phyloP scores from a whole-genome alignment of 2,797 vertebrate species.

The Anableps anableps region DNA sequence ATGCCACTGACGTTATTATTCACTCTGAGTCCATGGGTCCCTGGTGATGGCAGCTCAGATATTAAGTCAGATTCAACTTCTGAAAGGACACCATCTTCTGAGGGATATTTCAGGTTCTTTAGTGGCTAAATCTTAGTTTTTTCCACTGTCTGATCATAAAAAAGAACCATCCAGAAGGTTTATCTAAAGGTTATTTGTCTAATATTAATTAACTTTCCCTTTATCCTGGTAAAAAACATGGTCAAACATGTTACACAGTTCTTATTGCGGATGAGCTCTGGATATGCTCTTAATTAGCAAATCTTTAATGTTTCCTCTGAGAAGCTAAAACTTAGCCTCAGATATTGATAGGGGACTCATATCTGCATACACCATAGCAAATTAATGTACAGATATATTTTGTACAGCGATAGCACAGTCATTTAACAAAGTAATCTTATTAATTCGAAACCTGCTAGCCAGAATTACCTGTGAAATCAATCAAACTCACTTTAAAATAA shows the following conservation, averaged over 20 bases:
- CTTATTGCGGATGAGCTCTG: not conserved
- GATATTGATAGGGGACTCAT: constrained; percentile 4
- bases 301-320: constrained; percentile 4
- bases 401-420: not conserved
- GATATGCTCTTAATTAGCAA: constrained; percentile 8
- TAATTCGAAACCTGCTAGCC: not conserved
- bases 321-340: not conserved
- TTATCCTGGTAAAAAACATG: not conserved
- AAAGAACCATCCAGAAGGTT: not conserved
- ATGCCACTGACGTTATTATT: not conserved
- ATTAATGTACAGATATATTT: constrained; percentile 5
- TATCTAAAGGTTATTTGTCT: not conserved
- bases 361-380: not conserved
- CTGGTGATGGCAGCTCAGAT: not conserved
- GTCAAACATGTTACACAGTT: not conserved
- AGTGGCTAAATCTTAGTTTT: not conserved
- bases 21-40: not conserved
- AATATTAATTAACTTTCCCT: constrained; percentile 4
- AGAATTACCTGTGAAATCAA: not conserved
- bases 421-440: not conserved
- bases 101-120: not conserved
- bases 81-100: not conserved
- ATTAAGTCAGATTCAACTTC: not conserved
- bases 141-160: not conserved
- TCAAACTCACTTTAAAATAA: not conserved